Evolutionary conservation across 2,888 invertebrate genomes (phyloP).

Genomic region (Lepeophtheirus nordmannii): DNA sequence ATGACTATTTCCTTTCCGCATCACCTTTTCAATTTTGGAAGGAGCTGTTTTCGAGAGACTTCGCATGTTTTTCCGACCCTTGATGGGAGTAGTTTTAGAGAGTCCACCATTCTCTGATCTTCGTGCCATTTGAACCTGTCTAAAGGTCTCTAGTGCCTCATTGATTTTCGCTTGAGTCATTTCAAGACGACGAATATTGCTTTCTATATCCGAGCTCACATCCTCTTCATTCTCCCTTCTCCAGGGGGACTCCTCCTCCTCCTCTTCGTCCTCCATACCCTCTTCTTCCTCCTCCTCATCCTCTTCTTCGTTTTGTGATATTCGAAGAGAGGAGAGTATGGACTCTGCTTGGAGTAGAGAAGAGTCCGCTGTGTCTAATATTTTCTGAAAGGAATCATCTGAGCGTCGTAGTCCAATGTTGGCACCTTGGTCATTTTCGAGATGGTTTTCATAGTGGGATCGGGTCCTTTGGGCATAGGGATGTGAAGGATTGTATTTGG

Average conservation of each 20-base stretch:
- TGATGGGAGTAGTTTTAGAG: background rate
- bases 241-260: background rate
- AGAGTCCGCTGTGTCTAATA: slow-evolving; percentile 14
- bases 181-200: slow-evolving; percentile 24
- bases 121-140: background rate
- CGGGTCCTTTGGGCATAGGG: background rate
- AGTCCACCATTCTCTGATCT: background rate
- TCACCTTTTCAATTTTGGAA: background rate
- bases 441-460: background rate
- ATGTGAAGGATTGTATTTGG: background rate
- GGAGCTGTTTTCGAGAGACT: no score
- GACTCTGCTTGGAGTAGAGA: slow-evolving; percentile 19
- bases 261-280: background rate
- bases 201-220: slow-evolving; percentile 22
- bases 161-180: slow-evolving; percentile 24
- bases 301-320: background rate
- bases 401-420: background rate
- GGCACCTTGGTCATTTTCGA: background rate
- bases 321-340: slow-evolving; percentile 17
- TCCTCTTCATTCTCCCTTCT: background rate
- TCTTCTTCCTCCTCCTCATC: slow-evolving; percentile 4
- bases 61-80: background rate
- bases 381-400: slow-evolving; percentile 17
- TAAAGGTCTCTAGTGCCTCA: slow-evolving; percentile 20
- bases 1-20: background rate